Percentiles rank a stretch among this genome's conserved stretches.
Evolutionary conservation across 1,140 invertebrate genomes (phyloP).

Genomic region (Aphaenogaster floridana): DNA sequence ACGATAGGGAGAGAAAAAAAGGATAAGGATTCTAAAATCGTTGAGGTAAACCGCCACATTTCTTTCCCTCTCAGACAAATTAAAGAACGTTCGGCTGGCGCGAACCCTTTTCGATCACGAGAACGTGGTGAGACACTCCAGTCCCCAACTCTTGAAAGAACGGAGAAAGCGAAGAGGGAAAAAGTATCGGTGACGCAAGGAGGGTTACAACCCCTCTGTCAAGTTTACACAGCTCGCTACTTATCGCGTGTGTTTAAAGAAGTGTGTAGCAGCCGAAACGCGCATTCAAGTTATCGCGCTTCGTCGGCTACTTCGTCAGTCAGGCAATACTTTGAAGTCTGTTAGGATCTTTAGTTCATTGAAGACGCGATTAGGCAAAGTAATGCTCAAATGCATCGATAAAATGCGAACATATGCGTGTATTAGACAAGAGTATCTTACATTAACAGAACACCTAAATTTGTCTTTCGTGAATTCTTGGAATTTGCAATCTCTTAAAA

Average conservation of each 20-base stretch:
- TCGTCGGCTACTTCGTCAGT: conserved; percentile 18
- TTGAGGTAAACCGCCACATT: neutral
- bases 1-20: neutral
- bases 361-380: conserved; percentile 22
- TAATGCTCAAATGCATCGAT: conserved; percentile 27
- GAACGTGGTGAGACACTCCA: conserved; percentile 49
- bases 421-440: neutral
- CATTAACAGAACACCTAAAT: neutral
- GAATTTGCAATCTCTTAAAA: neutral
- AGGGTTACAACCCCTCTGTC: conserved; percentile 46
- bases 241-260: conserved; percentile 52
- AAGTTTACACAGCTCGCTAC: conserved; percentile 48
- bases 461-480: neutral
- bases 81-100: conserved; percentile 66
- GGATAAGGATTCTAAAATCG: conserved; percentile 51
- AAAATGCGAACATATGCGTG: neutral
- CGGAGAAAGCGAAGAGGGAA: conserved; percentile 28
- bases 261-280: conserved; percentile 32
- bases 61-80: conserved; percentile 63
- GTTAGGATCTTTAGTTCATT: conserved; percentile 24
- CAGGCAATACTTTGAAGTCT: conserved; percentile 40
- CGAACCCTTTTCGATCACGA: conserved; percentile 65
- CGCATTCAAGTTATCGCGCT: conserved; percentile 36
- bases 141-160: conserved; percentile 51
- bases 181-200: conserved; percentile 55